Evolutionary conservation across 2,113 vertebrate genomes (phyloP).

Genomic region (Tichodroma muraria): DNA sequence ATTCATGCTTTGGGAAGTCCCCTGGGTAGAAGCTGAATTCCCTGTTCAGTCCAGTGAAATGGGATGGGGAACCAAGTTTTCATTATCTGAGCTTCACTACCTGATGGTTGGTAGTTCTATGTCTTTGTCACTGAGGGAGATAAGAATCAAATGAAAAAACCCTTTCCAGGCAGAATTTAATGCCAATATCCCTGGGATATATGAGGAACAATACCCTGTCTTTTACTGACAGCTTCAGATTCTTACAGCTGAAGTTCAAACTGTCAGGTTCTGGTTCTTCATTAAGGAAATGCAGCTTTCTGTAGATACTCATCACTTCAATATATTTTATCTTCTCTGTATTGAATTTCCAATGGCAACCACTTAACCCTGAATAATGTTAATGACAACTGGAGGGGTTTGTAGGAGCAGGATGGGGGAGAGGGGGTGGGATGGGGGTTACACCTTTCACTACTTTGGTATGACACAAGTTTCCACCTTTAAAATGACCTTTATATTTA

Average conservation of each 20-base stretch:
- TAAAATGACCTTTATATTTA: not conserved
- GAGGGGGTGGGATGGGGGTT: not conserved
- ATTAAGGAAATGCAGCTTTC: not conserved
- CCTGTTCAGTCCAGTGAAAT: not conserved
- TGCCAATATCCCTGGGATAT: not conserved
- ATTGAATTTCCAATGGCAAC: not conserved
- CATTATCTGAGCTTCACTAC: not conserved
- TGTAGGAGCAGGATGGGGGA: not conserved
- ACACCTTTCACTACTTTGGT: not conserved
- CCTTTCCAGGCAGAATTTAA: not conserved
- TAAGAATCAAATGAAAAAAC: not conserved
- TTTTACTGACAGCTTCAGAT: not conserved
- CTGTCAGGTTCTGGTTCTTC: not conserved
- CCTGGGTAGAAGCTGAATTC: not conserved
- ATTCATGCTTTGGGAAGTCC: not conserved
- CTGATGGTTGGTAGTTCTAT: not conserved
- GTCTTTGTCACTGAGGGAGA: not conserved
- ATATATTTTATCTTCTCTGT: not conserved
- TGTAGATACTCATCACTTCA: not conserved
- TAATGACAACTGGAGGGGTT: not conserved
- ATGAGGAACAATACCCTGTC: not conserved
- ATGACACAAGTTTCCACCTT: not conserved
- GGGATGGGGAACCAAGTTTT: not conserved
- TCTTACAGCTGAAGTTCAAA: not conserved
- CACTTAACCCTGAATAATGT: not conserved